phyloP scores from a whole-genome alignment of 1,140 invertebrate genomes.

The Sitobion miscanthi region DNA sequence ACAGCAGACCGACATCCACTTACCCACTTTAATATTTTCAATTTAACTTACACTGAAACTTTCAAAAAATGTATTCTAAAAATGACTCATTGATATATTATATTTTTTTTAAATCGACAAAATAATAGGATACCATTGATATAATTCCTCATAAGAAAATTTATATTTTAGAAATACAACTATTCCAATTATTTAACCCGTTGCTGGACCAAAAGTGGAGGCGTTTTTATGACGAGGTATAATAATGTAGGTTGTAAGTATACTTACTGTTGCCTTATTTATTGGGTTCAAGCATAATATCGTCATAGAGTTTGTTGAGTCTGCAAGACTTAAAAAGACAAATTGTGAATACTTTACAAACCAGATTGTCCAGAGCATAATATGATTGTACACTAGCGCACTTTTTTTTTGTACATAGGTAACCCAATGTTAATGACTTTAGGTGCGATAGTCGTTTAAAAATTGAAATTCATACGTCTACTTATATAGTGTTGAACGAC shows the following conservation, averaged over 20 bases:
- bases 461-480: background rate
- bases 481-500: background rate
- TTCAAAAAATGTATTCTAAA: background rate
- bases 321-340: background rate
- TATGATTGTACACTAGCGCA: background rate
- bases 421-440: background rate
- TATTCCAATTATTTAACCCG: background rate
- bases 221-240: too few relatives aligned
- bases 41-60: background rate
- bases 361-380: background rate
- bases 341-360: background rate
- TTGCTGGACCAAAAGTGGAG: too few relatives aligned
- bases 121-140: background rate
- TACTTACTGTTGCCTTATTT: background rate
- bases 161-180: background rate
- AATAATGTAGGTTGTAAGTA: too few relatives aligned
- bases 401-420: too few relatives aligned
- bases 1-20: too few relatives aligned
- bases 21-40: background rate
- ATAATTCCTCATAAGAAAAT: background rate
- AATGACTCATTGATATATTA: background rate
- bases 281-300: background rate
- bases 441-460: background rate
- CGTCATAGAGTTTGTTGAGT: background rate
- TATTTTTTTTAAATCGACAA: background rate